Evolutionary conservation across 2,888 invertebrate species (phyloP).

Genomic region (Acanthosepion esculentum): DNA sequence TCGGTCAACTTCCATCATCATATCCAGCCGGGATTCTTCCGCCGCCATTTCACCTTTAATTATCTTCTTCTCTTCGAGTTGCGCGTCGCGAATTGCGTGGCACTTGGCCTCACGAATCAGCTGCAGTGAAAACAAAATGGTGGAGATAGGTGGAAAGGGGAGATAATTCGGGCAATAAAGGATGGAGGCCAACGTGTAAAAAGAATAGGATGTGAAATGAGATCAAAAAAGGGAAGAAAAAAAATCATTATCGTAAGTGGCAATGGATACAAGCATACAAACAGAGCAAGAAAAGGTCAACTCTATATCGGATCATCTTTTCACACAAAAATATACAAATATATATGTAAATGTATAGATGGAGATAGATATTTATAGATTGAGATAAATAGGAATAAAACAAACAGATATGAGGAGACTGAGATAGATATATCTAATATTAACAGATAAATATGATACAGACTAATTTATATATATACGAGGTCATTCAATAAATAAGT

Average conservation of each 20-base stretch:
- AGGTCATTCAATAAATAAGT: no score
- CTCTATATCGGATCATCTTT: no score
- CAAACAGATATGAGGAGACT: no score
- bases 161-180: not conserved
- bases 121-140: constrained; percentile 57
- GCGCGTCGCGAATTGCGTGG: constrained; percentile 75
- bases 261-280: no score
- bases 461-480: no score
- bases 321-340: not conserved
- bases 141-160: not conserved
- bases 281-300: no score
- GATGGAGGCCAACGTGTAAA: no score
- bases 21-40: constrained; percentile 73
- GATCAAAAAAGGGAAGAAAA: no score
- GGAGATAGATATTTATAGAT: not conserved
- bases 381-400: not conserved
- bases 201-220: no score
- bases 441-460: no score
- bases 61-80: constrained; percentile 73
- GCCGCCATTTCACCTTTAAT: constrained; percentile 71
- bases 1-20: constrained; percentile 75
- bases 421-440: no score
- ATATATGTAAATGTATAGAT: not conserved
- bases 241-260: no score
- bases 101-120: constrained; percentile 75